phyloP scores from a whole-genome alignment of 2,113 vertebrate species.

The Daubentonia madagascariensis region DNA sequence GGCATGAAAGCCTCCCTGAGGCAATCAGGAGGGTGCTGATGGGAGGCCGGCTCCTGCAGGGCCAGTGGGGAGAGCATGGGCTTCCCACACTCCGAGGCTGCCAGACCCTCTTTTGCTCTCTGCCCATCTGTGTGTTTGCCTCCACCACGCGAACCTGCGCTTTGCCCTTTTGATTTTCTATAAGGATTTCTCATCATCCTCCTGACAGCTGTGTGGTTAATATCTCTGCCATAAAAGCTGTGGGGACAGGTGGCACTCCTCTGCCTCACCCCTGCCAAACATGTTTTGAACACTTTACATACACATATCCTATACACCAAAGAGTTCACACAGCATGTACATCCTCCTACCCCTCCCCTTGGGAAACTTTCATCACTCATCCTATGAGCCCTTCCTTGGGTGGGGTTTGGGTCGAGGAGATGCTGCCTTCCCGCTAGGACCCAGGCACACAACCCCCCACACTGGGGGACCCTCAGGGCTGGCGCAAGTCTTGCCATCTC shows the following conservation, averaged over 20 bases:
- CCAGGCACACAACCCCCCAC: too few species aligned
- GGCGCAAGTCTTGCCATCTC: too few species aligned
- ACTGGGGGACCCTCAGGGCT: not conserved
- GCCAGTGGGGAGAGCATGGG: not conserved
- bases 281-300: too few species aligned
- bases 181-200: too few species aligned
- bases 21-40: not conserved
- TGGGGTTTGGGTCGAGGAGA: not conserved
- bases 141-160: too few species aligned
- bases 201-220: not conserved
- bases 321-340: not conserved
- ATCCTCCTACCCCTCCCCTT: fast-evolving
- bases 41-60: not conserved
- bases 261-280: fast-evolving
- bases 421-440: not conserved
- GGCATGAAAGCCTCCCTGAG: not conserved
- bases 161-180: not conserved
- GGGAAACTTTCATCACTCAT: fast-evolving
- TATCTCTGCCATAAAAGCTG: not conserved
- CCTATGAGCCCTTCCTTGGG: not conserved
- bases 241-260: not conserved
- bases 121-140: not conserved
- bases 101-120: not conserved
- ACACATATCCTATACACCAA: too few species aligned
- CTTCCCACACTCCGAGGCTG: not conserved